Percentiles rank a stretch among this genome's conserved stretches.
These are phyloP conservation scores for Porites rus DNA, from an alignment of 92 coral and sea anemone genomes.

Conservation along the genomic window DNA sequence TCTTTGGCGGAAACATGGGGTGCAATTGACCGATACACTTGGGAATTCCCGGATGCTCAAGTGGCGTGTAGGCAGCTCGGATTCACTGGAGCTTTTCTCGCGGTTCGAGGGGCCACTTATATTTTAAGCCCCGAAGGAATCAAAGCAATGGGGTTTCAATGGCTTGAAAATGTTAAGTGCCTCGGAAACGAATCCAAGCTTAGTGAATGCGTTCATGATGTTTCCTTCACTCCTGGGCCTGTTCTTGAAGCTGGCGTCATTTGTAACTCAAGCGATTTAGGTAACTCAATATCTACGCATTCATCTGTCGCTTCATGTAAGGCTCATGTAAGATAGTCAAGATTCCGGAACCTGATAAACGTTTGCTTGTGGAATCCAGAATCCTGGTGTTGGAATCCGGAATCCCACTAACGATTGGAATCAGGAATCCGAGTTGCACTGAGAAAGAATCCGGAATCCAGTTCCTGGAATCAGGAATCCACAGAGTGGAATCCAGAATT, in stretches of 20 bases:
- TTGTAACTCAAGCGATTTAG: slow-evolving; percentile 49
- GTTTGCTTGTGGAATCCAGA: too few relatives aligned
- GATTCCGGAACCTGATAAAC: too few relatives aligned
- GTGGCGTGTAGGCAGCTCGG: slow-evolving; percentile 72
- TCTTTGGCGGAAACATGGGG: slow-evolving; percentile 67
- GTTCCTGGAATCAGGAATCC: too few relatives aligned
- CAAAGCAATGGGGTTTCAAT: slow-evolving; percentile 21
- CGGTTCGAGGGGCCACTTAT: slow-evolving; percentile 55
- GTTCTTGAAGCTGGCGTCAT: slow-evolving; percentile 68
- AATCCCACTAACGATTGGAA: too few relatives aligned
- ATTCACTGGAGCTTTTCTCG: slow-evolving; percentile 57
- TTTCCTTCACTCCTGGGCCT: slow-evolving; percentile 37
- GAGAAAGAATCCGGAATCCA: too few relatives aligned
- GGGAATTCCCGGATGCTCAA: slow-evolving; percentile 68
- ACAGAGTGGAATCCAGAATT: too few relatives aligned
- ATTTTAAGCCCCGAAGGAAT: slow-evolving; percentile 10
- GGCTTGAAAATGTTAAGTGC: slow-evolving; percentile 59
- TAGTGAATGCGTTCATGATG: slow-evolving; percentile 50
- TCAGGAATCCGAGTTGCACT: too few relatives aligned
- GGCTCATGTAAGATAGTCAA: too few relatives aligned
- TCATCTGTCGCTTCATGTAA: too few relatives aligned
- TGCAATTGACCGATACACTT: slow-evolving; percentile 44
- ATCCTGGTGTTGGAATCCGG: too few relatives aligned
- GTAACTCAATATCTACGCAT: slow-evolving; percentile 10
- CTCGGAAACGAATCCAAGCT: slow-evolving; percentile 56